These are phyloP conservation scores for Drosophila elegans DNA, from an alignment of 1,140 invertebrate species.

Conservation along the genomic window DNA sequence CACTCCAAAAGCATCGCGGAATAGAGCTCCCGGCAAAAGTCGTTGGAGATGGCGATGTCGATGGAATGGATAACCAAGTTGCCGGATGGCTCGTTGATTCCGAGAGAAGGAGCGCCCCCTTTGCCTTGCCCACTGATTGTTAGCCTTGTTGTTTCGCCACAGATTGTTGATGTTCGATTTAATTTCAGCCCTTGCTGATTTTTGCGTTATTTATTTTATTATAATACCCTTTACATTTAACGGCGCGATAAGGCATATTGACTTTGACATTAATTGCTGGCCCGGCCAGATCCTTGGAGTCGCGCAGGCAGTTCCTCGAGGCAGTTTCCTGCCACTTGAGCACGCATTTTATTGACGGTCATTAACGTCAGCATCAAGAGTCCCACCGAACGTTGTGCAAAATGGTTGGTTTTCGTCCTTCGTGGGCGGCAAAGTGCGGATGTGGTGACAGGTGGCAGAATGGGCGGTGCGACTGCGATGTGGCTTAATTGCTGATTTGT, in stretches of 20 bases:
- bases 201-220: constrained; percentile 83
- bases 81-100: constrained; percentile 76
- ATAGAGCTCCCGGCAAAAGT: constrained; percentile 51
- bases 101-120: constrained; percentile 19
- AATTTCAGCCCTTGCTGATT: constrained; percentile 77
- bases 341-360: constrained; percentile 81
- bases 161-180: constrained; percentile 83
- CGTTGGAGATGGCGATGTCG: constrained; percentile 27
- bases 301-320: constrained; percentile 20
- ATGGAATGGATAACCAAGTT: constrained; percentile 75
- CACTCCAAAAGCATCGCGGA: constrained; percentile 51
- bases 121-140: constrained; percentile 15
- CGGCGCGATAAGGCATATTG: constrained; percentile 80
- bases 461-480: constrained; percentile 16
- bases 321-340: constrained; percentile 71
- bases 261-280: constrained; percentile 79
- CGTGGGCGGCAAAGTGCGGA: constrained; percentile 17
- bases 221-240: constrained; percentile 82
- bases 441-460: constrained; percentile 50
- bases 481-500: constrained; percentile 63
- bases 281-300: constrained; percentile 27
- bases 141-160: constrained; percentile 54
- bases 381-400: constrained; percentile 20
- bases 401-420: constrained; percentile 1
- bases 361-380: constrained; percentile 72